These are phyloP conservation scores for Sebastes goodei DNA, from an alignment of 2,797 vertebrate genomes.

Conservation along the genomic window DNA sequence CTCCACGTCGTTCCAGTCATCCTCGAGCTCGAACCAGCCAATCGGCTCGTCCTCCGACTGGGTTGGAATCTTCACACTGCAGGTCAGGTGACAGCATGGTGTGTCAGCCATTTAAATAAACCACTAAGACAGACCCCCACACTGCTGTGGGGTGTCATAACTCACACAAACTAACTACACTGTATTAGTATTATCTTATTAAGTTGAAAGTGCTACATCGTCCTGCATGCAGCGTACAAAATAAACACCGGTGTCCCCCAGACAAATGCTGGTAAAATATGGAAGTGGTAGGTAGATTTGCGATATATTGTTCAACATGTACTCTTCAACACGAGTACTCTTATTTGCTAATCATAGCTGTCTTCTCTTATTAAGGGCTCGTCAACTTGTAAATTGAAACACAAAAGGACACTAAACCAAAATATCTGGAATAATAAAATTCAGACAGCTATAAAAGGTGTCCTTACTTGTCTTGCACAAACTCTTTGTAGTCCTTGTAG, in stretches of 20 bases:
- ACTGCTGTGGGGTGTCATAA: not conserved
- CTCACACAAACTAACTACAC: not conserved
- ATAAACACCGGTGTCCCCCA: too few relatives aligned
- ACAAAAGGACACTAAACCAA: not conserved
- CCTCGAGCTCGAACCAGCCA: constrained; percentile 97
- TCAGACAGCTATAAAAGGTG: not conserved
- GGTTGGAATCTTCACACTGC: constrained; percentile 69
- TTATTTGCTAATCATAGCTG: not conserved
- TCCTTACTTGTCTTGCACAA: constrained; percentile 89
- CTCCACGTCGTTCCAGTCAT: constrained; percentile 97
- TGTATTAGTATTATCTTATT: not conserved
- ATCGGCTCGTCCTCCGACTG: constrained; percentile 90
- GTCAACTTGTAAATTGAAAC: not conserved
- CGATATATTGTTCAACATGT: not conserved
- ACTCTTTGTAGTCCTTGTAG: constrained; percentile 90
- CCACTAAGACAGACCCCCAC: not conserved
- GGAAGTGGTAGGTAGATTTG: too few relatives aligned
- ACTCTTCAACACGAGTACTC: not conserved
- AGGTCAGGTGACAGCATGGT: constrained; percentile 48
- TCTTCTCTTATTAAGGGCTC: not conserved
- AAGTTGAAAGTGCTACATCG: not conserved
- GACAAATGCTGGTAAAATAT: too few relatives aligned
- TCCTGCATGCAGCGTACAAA: not conserved
- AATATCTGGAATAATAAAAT: not conserved
- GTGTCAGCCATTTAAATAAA: constrained; percentile 20